Percentiles rank a stretch among this genome's conserved stretches.
phyloP scores from a whole-genome alignment of 2,797 vertebrate genomes.

The Ciconia nigra region DNA sequence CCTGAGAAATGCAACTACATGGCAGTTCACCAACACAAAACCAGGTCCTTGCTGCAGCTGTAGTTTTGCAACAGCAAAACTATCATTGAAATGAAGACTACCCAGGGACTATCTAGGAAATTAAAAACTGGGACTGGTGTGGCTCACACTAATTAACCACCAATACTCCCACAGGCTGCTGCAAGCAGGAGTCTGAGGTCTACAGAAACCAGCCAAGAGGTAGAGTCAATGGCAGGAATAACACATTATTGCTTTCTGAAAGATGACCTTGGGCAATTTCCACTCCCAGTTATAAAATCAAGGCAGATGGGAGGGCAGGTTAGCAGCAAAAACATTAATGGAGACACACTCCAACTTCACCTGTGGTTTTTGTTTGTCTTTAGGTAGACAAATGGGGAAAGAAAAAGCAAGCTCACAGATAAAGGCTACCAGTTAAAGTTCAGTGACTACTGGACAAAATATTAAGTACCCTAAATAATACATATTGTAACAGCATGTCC shows the following conservation, averaged over 20 bases:
- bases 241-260: not conserved
- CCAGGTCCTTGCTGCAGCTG: not conserved
- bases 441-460: not conserved
- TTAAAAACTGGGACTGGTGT: not conserved
- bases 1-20: accelerated
- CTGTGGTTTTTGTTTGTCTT: not conserved
- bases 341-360: not conserved
- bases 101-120: not conserved
- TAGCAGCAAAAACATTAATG: not conserved
- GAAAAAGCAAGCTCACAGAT: not conserved
- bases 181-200: not conserved
- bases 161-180: not conserved
- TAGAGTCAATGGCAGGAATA: not conserved
- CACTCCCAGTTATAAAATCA: not conserved
- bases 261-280: not conserved
- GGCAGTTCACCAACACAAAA: not conserved
- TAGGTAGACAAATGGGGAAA: not conserved
- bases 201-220: not conserved
- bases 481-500: not conserved
- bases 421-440: not conserved
- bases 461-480: not conserved
- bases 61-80: not conserved
- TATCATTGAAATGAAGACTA: not conserved
- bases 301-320: not conserved
- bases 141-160: not conserved